These are phyloP conservation scores for Formicarius rufipectus DNA, from an alignment of 2,113 vertebrate species.

Conservation along the genomic window DNA sequence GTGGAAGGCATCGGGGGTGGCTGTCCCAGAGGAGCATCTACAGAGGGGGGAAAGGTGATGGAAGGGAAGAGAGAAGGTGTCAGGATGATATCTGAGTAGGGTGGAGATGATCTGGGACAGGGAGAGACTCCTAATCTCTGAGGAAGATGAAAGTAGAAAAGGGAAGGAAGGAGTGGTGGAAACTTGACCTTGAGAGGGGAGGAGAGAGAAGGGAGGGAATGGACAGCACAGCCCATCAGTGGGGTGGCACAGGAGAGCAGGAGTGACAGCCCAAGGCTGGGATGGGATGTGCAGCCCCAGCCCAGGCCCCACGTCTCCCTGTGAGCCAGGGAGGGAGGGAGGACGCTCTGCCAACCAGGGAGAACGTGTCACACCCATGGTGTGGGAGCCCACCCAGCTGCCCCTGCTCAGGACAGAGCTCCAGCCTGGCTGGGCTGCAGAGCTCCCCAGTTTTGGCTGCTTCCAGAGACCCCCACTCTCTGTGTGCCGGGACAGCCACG, in stretches of 20 bases:
- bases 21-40: background rate
- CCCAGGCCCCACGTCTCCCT: background rate
- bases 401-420: background rate
- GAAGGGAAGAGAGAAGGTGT: background rate
- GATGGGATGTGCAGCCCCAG: background rate
- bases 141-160: background rate
- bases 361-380: no score
- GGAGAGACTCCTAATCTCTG: background rate
- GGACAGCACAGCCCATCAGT: background rate
- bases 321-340: background rate
- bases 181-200: background rate
- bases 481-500: no score
- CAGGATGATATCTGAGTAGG: fast-evolving
- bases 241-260: background rate
- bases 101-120: background rate
- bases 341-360: fast-evolving
- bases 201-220: background rate
- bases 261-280: fast-evolving
- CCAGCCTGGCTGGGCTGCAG: background rate
- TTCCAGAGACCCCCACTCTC: no score
- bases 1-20: fast-evolving
- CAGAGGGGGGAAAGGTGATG: background rate
- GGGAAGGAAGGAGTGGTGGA: background rate
- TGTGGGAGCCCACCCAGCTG: background rate
- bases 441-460: fast-evolving